Conservation (phyloP, 2,888 invertebrate species). For the Thera britannica region DNA sequence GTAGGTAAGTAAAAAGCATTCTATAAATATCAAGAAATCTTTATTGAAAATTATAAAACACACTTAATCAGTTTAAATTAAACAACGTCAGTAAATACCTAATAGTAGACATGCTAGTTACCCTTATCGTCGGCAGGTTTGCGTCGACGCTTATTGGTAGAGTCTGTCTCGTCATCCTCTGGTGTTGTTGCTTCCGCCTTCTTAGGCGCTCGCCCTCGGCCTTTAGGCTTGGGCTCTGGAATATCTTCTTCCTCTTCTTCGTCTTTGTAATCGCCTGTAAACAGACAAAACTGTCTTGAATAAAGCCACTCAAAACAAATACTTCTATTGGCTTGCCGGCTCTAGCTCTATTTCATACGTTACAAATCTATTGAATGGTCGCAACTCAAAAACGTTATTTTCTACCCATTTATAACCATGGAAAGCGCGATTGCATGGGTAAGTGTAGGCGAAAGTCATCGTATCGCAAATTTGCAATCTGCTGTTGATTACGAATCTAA, state of each 20-base stretch:
- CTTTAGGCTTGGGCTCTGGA: constrained; percentile 67
- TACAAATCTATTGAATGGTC: no score
- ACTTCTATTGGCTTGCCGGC: no score
- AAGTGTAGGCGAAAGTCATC: background rate
- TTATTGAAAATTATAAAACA: constrained; percentile 75
- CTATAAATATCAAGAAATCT: constrained; percentile 70
- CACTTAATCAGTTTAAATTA: constrained; percentile 67
- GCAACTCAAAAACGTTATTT: background rate
- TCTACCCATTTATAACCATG: background rate
- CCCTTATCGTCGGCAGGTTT: constrained; percentile 76
- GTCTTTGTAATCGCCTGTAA: constrained; percentile 62
- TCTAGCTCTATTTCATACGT: background rate
- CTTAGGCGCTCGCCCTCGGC: constrained; percentile 64
- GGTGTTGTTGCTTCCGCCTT: constrained; percentile 57
- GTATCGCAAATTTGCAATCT: background rate
- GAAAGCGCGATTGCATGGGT: background rate
- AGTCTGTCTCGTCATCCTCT: constrained; percentile 63
- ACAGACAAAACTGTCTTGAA: background rate
- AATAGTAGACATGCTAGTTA: constrained; percentile 71
- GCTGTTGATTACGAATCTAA: no score
- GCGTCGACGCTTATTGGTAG: constrained; percentile 69
- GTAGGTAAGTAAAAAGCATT: constrained; percentile 64
- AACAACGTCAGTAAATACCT: constrained; percentile 61
- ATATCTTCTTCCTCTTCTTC: constrained; percentile 61
- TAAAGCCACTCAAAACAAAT: background rate